Percentiles rank a stretch among this genome's conserved stretches.
Evolutionary conservation across 2,888 invertebrate genomes (phyloP).

Genomic region (Cristatella mucedo): DNA sequence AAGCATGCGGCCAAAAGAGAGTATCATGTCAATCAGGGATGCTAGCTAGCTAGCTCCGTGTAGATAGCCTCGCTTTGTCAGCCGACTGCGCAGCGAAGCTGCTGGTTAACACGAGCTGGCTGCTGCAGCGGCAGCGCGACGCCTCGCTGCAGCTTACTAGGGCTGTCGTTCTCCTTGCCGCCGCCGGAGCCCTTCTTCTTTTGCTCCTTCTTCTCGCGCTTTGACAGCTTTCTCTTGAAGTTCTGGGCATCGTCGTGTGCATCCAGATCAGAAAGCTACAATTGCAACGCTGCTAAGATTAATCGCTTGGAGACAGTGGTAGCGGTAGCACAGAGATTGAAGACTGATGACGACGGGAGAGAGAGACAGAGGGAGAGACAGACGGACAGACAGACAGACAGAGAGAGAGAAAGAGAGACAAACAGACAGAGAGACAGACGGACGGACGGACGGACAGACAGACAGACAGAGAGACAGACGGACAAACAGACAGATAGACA

Average conservation of each 20-base stretch:
- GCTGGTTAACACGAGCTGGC: not conserved
- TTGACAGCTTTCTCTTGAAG: conserved; percentile 69
- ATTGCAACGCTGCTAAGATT: too few species aligned
- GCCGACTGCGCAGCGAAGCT: too few species aligned
- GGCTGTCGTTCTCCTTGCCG: conserved; percentile 42
- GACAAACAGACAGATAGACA: too few species aligned
- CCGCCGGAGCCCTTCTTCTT: conserved; percentile 56
- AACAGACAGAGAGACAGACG: not conserved
- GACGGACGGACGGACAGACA: not conserved
- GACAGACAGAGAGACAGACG: not conserved
- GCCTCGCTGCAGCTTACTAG: too few species aligned
- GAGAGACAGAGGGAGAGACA: not conserved
- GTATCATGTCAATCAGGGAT: too few species aligned
- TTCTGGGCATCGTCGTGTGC: conserved; percentile 6
- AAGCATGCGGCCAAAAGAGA: too few species aligned
- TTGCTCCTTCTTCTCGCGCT: conserved; percentile 89
- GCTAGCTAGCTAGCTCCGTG: too few species aligned
- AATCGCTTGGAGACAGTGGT: too few species aligned
- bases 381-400: not conserved
- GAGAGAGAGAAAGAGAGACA: not conserved
- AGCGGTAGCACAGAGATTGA: too few species aligned
- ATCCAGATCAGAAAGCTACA: not conserved
- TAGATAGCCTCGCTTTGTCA: too few species aligned
- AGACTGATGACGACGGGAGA: not conserved
- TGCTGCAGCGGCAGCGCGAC: not conserved